These are phyloP conservation scores for Xestia ashworthii DNA, from an alignment of 2,888 invertebrate species.

Conservation along the genomic window DNA sequence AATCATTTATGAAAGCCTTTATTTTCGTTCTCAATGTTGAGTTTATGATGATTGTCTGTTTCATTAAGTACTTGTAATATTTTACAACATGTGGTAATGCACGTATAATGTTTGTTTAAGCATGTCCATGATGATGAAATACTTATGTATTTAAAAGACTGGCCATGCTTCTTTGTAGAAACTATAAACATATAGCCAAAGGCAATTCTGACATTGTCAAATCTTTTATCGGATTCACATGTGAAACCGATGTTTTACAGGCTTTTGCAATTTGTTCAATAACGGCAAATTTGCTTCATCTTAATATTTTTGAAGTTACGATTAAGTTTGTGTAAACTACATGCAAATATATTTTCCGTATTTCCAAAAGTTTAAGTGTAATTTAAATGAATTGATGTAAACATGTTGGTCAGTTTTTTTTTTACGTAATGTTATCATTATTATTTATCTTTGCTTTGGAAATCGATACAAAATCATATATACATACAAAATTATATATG, in stretches of 20 bases:
- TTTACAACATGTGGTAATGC: slow-evolving; percentile 52
- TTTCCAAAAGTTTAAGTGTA: background rate
- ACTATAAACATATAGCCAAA: background rate
- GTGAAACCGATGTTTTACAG: background rate
- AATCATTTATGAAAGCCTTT: slow-evolving; percentile 38
- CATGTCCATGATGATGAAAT: slow-evolving; percentile 38
- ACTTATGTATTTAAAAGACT: slow-evolving; percentile 5
- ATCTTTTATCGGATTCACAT: background rate
- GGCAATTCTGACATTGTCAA: background rate
- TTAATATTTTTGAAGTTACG: background rate
- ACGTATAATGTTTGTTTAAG: slow-evolving; percentile 43
- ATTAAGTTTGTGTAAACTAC: background rate
- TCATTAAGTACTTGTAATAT: slow-evolving; percentile 54
- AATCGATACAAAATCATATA: background rate
- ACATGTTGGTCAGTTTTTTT: background rate
- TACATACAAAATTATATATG: too few relatives aligned
- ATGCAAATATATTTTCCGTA: background rate
- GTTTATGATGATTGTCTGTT: slow-evolving; percentile 61
- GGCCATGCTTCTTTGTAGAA: background rate
- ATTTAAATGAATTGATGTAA: background rate
- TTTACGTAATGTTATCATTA: background rate
- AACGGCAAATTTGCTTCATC: background rate
- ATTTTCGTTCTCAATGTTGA: slow-evolving; percentile 39
- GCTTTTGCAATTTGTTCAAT: background rate
- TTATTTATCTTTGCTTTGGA: background rate